Percentiles rank a stretch among this genome's conserved stretches.
Conservation (phyloP, 2,797 vertebrate species). For the Urophycis tenuis region DNA sequence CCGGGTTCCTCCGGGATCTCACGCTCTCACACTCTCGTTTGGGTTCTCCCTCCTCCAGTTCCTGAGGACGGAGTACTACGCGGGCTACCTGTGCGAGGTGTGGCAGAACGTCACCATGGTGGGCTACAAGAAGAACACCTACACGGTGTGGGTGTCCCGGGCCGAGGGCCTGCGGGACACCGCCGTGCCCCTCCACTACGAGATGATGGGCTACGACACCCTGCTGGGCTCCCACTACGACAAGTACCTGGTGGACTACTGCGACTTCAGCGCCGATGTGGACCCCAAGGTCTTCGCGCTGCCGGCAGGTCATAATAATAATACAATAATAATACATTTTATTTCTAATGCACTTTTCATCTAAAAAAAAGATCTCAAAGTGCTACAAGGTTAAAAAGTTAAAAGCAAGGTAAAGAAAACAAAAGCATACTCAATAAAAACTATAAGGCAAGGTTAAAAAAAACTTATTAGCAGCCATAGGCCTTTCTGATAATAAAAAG, state of each 20-base stretch:
- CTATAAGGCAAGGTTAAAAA: too few relatives aligned
- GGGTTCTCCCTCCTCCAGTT: conserved; percentile 51
- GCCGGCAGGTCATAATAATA: conserved; percentile 63
- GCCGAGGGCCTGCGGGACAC: conserved; percentile 48
- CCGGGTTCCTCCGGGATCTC: too few relatives aligned
- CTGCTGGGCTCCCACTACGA: conserved; percentile 79
- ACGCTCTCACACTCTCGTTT: too few relatives aligned
- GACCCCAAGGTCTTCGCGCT: conserved; percentile 61
- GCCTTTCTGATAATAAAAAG: too few relatives aligned
- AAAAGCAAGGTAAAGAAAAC: too few relatives aligned
- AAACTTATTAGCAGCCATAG: too few relatives aligned
- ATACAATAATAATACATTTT: too few relatives aligned
- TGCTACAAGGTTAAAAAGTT: too few relatives aligned
- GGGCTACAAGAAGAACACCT: conserved; percentile 73
- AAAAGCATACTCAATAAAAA: too few relatives aligned
- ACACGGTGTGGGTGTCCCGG: conserved; percentile 75
- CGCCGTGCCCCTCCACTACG: conserved; percentile 68
- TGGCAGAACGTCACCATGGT: conserved; percentile 73
- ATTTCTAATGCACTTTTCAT: too few relatives aligned
- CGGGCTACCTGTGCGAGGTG: conserved; percentile 68
- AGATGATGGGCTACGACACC: conserved; percentile 78
- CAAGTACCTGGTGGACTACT: conserved; percentile 76
- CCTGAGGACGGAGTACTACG: conserved; percentile 70
- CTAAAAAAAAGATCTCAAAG: too few relatives aligned
- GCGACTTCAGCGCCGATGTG: conserved; percentile 60